phyloP scores from a whole-genome alignment of 2,797 vertebrate genomes.

The Danio choprae region DNA sequence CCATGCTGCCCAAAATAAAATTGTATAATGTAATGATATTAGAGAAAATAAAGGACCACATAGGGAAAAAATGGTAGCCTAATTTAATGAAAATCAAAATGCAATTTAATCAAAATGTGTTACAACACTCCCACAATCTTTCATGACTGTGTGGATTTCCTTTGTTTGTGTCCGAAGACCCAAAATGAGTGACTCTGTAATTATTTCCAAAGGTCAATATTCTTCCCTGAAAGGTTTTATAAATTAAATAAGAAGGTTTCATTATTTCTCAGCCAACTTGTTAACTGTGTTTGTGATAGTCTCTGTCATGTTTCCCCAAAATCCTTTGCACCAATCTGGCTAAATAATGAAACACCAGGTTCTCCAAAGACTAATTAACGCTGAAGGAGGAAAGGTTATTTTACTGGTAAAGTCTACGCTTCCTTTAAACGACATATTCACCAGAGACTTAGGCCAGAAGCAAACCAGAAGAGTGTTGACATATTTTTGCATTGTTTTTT shows the following conservation, averaged over 20 bases:
- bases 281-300: slow-evolving; percentile 22
- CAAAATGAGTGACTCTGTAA: background rate
- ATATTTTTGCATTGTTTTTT: background rate
- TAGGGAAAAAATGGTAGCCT: background rate
- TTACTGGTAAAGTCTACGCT: background rate
- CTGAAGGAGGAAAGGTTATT: slow-evolving; percentile 24
- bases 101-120: slow-evolving; percentile 15
- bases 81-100: background rate
- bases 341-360: background rate
- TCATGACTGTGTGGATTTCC: background rate
- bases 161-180: background rate
- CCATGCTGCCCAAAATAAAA: too few relatives aligned
- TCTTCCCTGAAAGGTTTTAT: slow-evolving; percentile 6
- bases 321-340: background rate
- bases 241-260: slow-evolving; percentile 23
- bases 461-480: background rate
- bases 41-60: too few relatives aligned
- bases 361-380: slow-evolving; percentile 3
- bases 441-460: background rate
- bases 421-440: background rate
- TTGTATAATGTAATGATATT: too few relatives aligned
- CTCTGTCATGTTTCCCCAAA: background rate
- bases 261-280: slow-evolving; percentile 5
- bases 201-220: slow-evolving; percentile 41
- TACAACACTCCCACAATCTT: background rate